phyloP scores from a whole-genome alignment of 2,888 invertebrate species.

The Gymnoscelis rufifasciata region DNA sequence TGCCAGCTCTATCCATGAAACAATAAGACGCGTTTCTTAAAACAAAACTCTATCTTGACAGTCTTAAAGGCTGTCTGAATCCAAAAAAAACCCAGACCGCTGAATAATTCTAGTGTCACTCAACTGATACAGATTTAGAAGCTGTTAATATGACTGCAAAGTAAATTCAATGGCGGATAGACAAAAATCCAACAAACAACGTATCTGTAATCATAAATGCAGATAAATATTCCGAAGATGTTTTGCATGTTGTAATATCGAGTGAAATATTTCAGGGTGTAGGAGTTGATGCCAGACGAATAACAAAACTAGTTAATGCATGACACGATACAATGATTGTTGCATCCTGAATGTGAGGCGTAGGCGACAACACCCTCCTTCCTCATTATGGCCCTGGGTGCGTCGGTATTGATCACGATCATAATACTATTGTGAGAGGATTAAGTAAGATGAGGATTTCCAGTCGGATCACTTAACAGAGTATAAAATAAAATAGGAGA shows the following conservation, averaged over 20 bases:
- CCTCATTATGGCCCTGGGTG: constrained; percentile 55
- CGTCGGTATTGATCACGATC: constrained; percentile 32
- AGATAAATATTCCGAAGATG: constrained; percentile 3
- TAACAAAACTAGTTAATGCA: constrained; percentile 30
- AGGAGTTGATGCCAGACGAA: constrained; percentile 24
- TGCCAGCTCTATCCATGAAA: constrained; percentile 33
- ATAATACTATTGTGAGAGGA: constrained; percentile 23
- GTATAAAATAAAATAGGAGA: constrained; percentile 6
- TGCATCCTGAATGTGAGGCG: constrained; percentile 59
- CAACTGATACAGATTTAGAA: constrained; percentile 11
- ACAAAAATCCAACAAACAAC: constrained; percentile 1
- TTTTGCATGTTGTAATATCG: constrained; percentile 10
- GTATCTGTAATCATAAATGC: background rate
- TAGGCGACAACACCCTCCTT: constrained; percentile 66
- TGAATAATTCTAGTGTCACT: constrained; percentile 20
- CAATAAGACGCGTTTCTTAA: constrained; percentile 44
- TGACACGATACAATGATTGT: constrained; percentile 50
- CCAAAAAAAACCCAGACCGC: constrained; percentile 18
- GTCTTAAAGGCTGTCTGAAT: constrained; percentile 24
- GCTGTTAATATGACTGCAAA: constrained; percentile 14
- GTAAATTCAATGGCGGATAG: constrained; percentile 11
- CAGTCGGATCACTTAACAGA: constrained; percentile 5
- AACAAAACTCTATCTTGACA: constrained; percentile 49
- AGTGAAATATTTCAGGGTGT: constrained; percentile 24
- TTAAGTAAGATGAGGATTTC: constrained; percentile 22